These are phyloP conservation scores for Macquaria australasica DNA, from an alignment of 2,113 vertebrate species.

Conservation along the genomic window DNA sequence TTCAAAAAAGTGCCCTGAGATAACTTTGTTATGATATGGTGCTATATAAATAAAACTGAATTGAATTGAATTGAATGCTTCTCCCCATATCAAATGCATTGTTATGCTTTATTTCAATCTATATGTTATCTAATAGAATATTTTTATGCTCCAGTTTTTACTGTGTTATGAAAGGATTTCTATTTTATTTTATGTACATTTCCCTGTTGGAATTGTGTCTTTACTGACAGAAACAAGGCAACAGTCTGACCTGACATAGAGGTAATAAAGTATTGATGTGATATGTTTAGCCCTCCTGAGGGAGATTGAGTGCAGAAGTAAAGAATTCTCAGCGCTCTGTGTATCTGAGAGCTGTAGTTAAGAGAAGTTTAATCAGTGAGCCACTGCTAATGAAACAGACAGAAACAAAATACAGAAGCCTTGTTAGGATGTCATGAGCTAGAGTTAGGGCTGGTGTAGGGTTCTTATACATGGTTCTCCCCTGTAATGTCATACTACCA, in stretches of 20 bases:
- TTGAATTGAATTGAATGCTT: no score
- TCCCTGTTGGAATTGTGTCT: neutral
- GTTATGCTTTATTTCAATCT: neutral
- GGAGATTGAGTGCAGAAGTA: neutral
- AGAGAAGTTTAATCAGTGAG: neutral
- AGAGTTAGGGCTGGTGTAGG: neutral
- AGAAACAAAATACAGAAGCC: neutral
- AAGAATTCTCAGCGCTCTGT: neutral
- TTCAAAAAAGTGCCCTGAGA: no score
- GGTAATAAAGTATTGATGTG: neutral
- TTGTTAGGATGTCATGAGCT: no score
- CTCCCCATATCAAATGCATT: neutral
- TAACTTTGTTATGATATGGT: no score
- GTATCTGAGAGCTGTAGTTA: neutral
- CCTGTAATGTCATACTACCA: neutral
- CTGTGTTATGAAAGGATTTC: no score
- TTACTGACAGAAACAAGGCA: neutral
- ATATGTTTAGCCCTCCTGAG: neutral
- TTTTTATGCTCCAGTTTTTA: neutral
- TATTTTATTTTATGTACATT: neutral
- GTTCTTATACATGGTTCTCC: neutral
- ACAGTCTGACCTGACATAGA: neutral
- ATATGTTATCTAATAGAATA: neutral
- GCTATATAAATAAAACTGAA: no score
- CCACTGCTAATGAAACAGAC: neutral